Evolutionary conservation across 1,140 invertebrate genomes (phyloP).

Genomic region (Harpegnathos saltator): DNA sequence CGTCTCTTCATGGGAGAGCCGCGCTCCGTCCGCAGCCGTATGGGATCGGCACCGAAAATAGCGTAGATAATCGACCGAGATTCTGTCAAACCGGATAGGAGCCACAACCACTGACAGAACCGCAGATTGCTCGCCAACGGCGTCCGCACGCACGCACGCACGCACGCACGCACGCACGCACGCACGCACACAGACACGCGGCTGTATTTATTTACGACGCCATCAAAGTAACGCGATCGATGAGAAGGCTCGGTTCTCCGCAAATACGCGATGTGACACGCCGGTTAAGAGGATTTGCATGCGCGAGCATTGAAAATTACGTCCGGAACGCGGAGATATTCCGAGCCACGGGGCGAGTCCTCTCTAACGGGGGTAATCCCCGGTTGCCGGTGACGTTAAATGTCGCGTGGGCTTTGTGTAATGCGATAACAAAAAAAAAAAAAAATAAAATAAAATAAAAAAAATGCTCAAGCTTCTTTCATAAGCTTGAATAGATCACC

Average conservation of each 20-base stretch:
- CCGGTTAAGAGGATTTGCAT: not conserved
- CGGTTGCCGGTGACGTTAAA: not conserved
- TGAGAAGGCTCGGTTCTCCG: not conserved
- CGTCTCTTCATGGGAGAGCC: slow-evolving; percentile 34
- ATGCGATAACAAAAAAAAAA: not conserved
- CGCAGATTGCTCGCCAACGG: not conserved
- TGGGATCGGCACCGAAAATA: slow-evolving; percentile 43
- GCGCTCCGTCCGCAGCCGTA: slow-evolving; percentile 51
- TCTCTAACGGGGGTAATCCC: not conserved
- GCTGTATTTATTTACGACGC: not conserved
- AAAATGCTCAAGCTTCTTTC: not conserved
- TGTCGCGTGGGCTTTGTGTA: not conserved
- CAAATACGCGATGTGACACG: not conserved
- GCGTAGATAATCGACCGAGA: slow-evolving; percentile 54
- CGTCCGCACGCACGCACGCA: no score
- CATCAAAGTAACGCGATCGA: not conserved
- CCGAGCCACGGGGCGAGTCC: not conserved
- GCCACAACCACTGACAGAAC: not conserved
- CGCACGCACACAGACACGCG: no score
- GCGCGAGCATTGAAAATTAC: not conserved
- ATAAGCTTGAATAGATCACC: slow-evolving; percentile 16
- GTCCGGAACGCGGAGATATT: not conserved
- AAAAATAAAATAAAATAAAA: no score
- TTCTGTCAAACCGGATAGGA: slow-evolving; percentile 37
- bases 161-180: no score